These are phyloP conservation scores for Liparis tanakae DNA, from an alignment of 2,797 vertebrate species.

Conservation along the genomic window DNA sequence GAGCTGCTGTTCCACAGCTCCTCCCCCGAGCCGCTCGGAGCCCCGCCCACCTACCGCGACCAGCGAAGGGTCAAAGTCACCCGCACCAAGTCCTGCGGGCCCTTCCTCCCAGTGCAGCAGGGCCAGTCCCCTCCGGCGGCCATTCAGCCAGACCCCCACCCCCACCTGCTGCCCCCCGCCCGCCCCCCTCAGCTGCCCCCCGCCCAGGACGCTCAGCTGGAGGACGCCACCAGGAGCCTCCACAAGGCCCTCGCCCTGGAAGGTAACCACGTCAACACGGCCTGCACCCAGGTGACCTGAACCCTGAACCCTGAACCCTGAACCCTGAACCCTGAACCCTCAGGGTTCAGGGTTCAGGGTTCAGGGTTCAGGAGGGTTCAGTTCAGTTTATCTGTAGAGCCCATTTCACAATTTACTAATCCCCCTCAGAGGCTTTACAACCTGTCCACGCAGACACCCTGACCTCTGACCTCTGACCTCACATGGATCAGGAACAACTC, in stretches of 20 bases:
- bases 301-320: too few species aligned
- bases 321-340: too few species aligned
- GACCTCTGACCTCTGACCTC: too few species aligned
- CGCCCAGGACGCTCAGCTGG: constrained; percentile 66
- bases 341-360: too few species aligned
- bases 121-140: constrained; percentile 28
- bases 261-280: constrained; percentile 53
- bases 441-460: too few species aligned
- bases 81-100: constrained; percentile 88
- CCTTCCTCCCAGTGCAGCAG: constrained; percentile 74
- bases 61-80: constrained; percentile 80
- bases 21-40: constrained; percentile 46
- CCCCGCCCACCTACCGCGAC: constrained; percentile 79
- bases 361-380: too few species aligned
- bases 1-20: constrained; percentile 64
- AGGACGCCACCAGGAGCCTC: constrained; percentile 83
- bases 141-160: constrained; percentile 67
- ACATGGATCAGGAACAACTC: too few species aligned
- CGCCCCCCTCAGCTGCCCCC: constrained; percentile 54
- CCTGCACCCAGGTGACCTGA: too few species aligned
- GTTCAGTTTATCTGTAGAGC: too few species aligned
- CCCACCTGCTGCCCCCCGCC: constrained; percentile 67
- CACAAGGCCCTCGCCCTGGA: constrained; percentile 91
- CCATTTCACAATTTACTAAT: too few species aligned
- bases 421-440: too few species aligned